Conservation (phyloP, 2,797 vertebrate species). For the Pelodytes ibericus region DNA sequence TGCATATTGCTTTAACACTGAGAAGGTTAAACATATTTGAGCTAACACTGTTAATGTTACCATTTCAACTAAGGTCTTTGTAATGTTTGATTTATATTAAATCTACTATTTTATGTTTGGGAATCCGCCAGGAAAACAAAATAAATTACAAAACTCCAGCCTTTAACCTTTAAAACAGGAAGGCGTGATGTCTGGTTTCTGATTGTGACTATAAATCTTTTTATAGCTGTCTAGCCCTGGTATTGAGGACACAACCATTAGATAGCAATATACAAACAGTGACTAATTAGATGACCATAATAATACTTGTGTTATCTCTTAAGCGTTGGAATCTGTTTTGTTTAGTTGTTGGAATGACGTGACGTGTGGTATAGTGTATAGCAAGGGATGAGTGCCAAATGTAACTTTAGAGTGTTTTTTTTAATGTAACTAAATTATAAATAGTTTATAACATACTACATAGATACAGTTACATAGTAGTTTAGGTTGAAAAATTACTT, state of each 20-base stretch:
- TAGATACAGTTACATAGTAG: too few relatives aligned
- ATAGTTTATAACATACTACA: too few relatives aligned
- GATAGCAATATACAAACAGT: not conserved
- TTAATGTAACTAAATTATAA: too few relatives aligned
- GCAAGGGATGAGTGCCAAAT: too few relatives aligned
- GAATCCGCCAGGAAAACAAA: not conserved
- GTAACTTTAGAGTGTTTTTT: too few relatives aligned
- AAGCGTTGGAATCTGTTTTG: too few relatives aligned
- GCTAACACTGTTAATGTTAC: not conserved
- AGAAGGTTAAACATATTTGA: not conserved
- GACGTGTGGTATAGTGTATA: too few relatives aligned
- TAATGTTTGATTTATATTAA: not conserved
- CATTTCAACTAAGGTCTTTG: not conserved
- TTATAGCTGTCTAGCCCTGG: slow-evolving; percentile 29
- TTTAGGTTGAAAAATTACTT: too few relatives aligned
- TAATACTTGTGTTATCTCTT: too few relatives aligned
- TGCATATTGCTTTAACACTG: not conserved
- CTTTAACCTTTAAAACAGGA: slow-evolving; percentile 25
- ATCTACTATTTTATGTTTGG: not conserved
- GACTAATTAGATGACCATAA: too few relatives aligned
- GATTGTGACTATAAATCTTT: slow-evolving; percentile 33
- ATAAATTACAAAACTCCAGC: slow-evolving; percentile 8
- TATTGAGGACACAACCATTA: slow-evolving; percentile 1
- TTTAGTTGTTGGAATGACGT: too few relatives aligned
- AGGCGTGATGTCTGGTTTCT: slow-evolving; percentile 6